Evolutionary conservation across 2,797 vertebrate species (phyloP), one percentile per base, ranked within the genome.

Genomic region (Hydrolagus colliei): DNA sequence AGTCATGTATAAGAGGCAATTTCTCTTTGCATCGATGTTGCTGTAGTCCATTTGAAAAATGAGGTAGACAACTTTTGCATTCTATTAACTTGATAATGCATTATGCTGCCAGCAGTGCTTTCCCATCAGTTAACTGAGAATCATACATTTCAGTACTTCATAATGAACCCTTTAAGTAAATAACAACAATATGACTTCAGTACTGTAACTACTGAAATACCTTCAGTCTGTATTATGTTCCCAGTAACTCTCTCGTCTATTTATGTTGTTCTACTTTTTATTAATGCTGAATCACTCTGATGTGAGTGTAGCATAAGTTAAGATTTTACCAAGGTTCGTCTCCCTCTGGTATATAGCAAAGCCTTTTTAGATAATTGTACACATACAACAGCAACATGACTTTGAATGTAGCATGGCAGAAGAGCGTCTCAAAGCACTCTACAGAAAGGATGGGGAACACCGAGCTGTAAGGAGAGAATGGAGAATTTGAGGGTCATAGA

Each of bases 131-230:
- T 59, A 77, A 77, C 61, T 61, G 35, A 27, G 27, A 74, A 74
- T 74, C 11, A 77, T 20, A 9, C 41, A 10, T 59, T 61, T 77
- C 75, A 61, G 41, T 77, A 59, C 61, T 52, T 77, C 75, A 77
- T n/a, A 77, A 77, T 77, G 75, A 77, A 77, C 75, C 75, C 61
- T 61, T 61, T 77, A 77, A 77, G 9, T 61, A 52, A 76, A 76
- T 76, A 20, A 76, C 18, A 76, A 16, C 4, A 9, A 7, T 76
- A 16, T 16, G n/a, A 20, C 18, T 77, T 61, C 75, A 77, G 9
- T 77, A n/a, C 61, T 59, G 61, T 61, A n/a, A 61, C 41, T 20
- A 61, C 61, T 52, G 41, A 52, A 52, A 6, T 61, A 77, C 59
- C 59, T 76, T 59, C 74, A 59, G 59, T 16, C 52, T 59, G 10